phyloP scores from a whole-genome alignment of 2,797 vertebrate species.

The Selene dorsalis region DNA sequence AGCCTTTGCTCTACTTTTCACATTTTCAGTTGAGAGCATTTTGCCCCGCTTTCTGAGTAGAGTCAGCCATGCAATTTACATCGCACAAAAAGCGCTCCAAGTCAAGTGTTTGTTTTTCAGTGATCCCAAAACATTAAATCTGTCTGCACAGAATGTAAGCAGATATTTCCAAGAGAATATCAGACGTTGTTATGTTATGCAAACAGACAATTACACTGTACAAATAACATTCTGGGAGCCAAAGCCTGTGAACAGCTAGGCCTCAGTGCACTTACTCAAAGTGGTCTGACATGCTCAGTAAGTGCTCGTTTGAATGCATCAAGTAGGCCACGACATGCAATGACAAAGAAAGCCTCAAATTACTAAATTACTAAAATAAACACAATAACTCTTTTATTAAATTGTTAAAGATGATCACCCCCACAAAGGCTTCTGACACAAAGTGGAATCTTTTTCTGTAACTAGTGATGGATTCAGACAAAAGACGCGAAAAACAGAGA shows the following conservation, averaged over 20 bases:
- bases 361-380: conserved; percentile 53
- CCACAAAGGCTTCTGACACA: conserved; percentile 55
- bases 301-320: conserved; percentile 54
- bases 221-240: conserved; percentile 76
- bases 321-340: conserved; percentile 37
- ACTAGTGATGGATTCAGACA: conserved; percentile 54
- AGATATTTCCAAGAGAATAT: conserved; percentile 78
- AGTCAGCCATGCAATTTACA: conserved; percentile 46
- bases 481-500: conserved; percentile 71
- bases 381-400: conserved; percentile 37
- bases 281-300: conserved; percentile 60
- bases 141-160: conserved; percentile 76
- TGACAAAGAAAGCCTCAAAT: conserved; percentile 40
- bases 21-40: conserved; percentile 4
- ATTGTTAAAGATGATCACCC: conserved; percentile 36
- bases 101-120: conserved; percentile 74
- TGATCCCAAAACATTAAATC: conserved; percentile 77
- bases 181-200: conserved; percentile 75
- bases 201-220: conserved; percentile 81
- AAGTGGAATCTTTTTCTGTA: conserved; percentile 46
- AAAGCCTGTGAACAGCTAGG: conserved; percentile 65
- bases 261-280: conserved; percentile 64
- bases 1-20: conserved; percentile 12
- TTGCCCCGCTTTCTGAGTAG: neutral
- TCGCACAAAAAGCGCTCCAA: conserved; percentile 34